phyloP scores from a whole-genome alignment of 2,113 vertebrate genomes.

The Cercocebus atys region DNA sequence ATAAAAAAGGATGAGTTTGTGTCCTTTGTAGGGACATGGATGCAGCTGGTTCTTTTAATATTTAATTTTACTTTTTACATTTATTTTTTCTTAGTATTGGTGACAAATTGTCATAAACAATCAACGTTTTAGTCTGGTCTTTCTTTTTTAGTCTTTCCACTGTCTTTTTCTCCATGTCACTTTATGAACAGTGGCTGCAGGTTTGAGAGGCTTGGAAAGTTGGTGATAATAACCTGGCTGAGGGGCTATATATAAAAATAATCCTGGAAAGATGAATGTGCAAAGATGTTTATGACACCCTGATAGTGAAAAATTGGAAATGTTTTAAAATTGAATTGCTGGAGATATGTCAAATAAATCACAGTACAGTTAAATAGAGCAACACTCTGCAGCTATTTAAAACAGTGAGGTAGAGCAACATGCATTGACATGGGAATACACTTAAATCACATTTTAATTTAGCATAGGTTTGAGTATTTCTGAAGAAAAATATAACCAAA shows the following conservation, averaged over 20 bases:
- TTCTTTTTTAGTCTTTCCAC: background rate
- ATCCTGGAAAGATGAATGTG: background rate
- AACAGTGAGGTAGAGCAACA: background rate
- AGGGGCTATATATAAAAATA: background rate
- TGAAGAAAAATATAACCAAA: background rate
- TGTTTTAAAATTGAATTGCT: background rate
- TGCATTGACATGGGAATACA: background rate
- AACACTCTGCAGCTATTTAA: background rate
- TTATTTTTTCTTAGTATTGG: background rate
- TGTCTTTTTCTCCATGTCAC: background rate
- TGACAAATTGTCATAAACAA: background rate
- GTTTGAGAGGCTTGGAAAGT: background rate
- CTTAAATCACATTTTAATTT: background rate
- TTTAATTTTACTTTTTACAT: background rate
- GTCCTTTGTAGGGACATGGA: too few species aligned
- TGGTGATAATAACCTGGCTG: background rate
- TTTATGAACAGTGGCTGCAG: background rate
- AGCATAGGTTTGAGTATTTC: background rate
- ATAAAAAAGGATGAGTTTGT: too few species aligned
- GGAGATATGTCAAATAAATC: background rate
- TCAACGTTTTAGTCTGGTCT: background rate
- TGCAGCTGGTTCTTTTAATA: background rate
- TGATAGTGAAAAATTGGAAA: background rate
- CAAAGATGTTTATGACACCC: background rate
- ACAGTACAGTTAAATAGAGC: background rate